These are phyloP conservation scores for Pithys albifrons DNA, from an alignment of 2,113 vertebrate genomes.

Conservation along the genomic window DNA sequence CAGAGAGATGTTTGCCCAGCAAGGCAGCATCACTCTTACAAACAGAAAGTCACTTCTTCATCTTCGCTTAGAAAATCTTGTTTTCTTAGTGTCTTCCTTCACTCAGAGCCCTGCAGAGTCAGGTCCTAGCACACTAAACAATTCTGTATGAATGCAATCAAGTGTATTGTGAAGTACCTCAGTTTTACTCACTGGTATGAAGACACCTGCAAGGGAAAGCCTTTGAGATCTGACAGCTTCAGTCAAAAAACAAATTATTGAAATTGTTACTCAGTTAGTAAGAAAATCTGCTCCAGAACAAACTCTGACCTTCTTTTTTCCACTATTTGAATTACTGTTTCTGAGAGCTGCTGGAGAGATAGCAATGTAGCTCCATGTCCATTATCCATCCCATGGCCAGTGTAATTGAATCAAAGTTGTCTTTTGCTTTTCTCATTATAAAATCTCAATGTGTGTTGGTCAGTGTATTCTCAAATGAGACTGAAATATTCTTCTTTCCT, in stretches of 20 bases:
- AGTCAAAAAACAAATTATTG: background rate
- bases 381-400: background rate
- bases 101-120: background rate
- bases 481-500: background rate
- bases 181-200: background rate
- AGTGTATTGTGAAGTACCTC: background rate
- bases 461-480: accelerated
- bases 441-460: background rate
- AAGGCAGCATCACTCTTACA: slow-evolving; percentile 24
- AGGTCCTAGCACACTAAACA: background rate
- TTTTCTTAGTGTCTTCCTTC: background rate
- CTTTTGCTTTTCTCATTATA: background rate
- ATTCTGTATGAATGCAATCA: slow-evolving; percentile 9
- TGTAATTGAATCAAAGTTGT: background rate
- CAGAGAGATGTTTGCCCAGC: slow-evolving; percentile 43
- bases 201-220: background rate
- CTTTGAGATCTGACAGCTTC: background rate
- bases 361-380: background rate
- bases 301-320: background rate
- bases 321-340: background rate
- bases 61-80: background rate
- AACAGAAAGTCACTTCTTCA: slow-evolving; percentile 37
- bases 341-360: background rate
- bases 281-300: background rate
- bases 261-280: background rate